Conservation (phyloP, 1,140 invertebrate genomes). For the Pseudobourletiella spinata region DNA sequence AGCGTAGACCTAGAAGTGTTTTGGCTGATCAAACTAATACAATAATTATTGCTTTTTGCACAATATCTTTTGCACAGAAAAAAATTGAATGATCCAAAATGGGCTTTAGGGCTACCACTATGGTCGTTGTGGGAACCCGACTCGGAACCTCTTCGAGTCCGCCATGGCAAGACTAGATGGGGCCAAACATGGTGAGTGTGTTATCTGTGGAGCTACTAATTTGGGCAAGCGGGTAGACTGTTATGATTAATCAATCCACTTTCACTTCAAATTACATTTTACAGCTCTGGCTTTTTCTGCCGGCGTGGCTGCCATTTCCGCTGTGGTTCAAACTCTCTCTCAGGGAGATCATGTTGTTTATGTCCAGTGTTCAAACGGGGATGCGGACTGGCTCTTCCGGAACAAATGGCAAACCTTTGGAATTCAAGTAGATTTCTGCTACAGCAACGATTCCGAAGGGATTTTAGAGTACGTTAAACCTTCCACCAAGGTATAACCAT, state of each 20-base stretch:
- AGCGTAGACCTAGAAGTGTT: too few relatives aligned
- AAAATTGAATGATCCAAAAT: too few relatives aligned
- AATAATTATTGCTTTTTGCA: not conserved
- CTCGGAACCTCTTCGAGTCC: constrained; percentile 75
- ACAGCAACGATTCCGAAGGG: constrained; percentile 17
- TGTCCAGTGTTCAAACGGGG: constrained; percentile 92
- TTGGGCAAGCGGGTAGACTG: too few relatives aligned
- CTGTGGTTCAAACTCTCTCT: constrained; percentile 62
- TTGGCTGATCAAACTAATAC: not conserved
- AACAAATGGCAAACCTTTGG: constrained; percentile 34
- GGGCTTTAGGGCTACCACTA: constrained; percentile 90
- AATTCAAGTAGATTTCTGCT: constrained; percentile 29
- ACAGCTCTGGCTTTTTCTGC: constrained; percentile 70
- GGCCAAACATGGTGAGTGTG: constrained; percentile 62
- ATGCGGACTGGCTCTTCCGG: constrained; percentile 40
- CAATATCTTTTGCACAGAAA: not conserved
- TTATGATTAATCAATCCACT: not conserved
- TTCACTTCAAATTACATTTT: not conserved
- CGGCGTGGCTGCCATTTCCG: constrained; percentile 75
- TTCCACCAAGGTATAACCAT: constrained; percentile 22
- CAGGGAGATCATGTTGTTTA: constrained; percentile 84
- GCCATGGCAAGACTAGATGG: constrained; percentile 85
- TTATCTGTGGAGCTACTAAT: too few relatives aligned
- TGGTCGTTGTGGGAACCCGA: constrained; percentile 89
- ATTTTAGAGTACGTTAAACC: constrained; percentile 21